Conservation (phyloP, 2,113 vertebrate genomes). For the Mixornis gularis region DNA sequence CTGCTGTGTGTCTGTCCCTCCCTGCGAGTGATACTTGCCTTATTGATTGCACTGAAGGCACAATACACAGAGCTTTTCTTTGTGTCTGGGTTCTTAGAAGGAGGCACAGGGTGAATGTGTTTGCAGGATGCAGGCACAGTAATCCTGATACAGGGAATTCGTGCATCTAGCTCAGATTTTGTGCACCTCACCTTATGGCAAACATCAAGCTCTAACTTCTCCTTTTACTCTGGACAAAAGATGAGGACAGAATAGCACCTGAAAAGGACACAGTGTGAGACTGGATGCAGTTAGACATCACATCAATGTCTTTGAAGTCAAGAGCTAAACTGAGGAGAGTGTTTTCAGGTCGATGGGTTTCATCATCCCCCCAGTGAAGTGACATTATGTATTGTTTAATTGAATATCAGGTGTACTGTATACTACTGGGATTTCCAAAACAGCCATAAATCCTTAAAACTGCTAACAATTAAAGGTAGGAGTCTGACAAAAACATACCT, state of each 20-base stretch:
- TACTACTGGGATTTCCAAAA: neutral
- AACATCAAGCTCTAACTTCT: neutral
- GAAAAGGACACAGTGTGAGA: neutral
- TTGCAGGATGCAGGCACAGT: neutral
- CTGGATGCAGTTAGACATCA: neutral
- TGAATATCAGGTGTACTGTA: neutral
- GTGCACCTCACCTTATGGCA: neutral
- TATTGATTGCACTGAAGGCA: neutral
- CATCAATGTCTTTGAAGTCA: neutral
- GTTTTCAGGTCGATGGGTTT: neutral
- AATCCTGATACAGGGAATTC: neutral
- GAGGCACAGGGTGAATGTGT: neutral
- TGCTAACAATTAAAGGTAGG: neutral
- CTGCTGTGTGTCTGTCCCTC: neutral
- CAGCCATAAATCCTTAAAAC: neutral
- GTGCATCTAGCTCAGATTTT: fast-evolving
- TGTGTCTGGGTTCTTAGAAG: neutral
- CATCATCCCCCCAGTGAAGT: neutral
- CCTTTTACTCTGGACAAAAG: neutral
- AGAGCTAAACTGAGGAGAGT: neutral
- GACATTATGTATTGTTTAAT: neutral
- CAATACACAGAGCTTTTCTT: neutral
- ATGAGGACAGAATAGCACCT: neutral
- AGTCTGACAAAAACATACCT: neutral
- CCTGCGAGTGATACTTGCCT: fast-evolving